Conservation (phyloP, 2,888 invertebrate genomes). For the Agrotis puta region DNA sequence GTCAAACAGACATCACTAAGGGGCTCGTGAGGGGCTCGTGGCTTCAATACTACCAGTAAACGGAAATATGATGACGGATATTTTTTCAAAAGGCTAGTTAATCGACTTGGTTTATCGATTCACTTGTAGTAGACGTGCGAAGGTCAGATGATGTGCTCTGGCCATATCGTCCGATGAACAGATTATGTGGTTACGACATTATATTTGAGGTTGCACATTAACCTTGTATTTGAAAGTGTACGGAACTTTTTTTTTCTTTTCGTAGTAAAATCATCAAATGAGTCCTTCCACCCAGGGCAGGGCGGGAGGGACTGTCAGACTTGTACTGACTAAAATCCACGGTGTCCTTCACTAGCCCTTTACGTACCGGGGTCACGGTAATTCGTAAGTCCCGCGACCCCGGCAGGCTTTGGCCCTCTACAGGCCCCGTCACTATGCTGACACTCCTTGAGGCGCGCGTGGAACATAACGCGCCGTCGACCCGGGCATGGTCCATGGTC, state of each 20-base stretch:
- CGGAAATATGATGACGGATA: constrained; percentile 8
- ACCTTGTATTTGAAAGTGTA: neutral
- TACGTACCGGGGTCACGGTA: no score
- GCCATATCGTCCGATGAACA: neutral
- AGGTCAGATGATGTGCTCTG: constrained; percentile 6
- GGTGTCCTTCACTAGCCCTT: no score
- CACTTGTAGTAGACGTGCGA: neutral
- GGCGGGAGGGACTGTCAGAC: no score
- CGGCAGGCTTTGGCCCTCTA: no score
- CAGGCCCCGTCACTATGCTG: no score
- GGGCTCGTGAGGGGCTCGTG: constrained; percentile 42
- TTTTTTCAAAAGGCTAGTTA: constrained; percentile 1
- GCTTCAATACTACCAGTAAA: constrained; percentile 2
- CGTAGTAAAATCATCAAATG: no score
- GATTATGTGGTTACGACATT: neutral
- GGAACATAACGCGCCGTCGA: no score
- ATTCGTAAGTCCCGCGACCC: no score
- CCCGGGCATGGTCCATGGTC: no score
- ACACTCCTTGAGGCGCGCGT: no score
- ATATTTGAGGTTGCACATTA: neutral
- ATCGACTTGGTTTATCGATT: constrained; percentile 25
- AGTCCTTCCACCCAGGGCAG: no score
- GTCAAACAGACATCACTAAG: neutral
- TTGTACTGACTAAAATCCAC: no score
- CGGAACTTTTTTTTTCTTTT: neutral